Evolutionary conservation across 2,888 invertebrate species (phyloP).

Genomic region (Spisula solida): DNA sequence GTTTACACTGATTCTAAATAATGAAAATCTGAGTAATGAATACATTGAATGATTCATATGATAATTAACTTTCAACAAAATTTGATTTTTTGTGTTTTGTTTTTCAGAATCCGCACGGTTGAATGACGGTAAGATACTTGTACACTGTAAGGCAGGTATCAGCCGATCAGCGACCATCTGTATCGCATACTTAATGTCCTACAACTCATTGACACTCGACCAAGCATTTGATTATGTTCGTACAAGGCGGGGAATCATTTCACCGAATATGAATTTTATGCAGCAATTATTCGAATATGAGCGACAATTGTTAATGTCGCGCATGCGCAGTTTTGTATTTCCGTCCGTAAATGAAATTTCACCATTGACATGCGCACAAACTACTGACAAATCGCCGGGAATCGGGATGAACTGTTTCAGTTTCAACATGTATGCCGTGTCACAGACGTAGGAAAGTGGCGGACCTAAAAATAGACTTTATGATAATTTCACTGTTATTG

Average conservation of each 20-base stretch:
- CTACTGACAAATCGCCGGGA: conserved; percentile 35
- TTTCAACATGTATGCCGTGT: conserved; percentile 37
- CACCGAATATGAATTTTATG: conserved; percentile 88
- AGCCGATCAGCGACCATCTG: conserved; percentile 86
- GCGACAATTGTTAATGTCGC: conserved; percentile 44
- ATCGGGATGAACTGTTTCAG: conserved; percentile 23
- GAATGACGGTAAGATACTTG: conserved; percentile 81
- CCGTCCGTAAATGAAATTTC: conserved; percentile 31
- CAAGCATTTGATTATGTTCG: conserved; percentile 87
- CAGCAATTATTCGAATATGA: conserved; percentile 87
- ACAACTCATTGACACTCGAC: conserved; percentile 82
- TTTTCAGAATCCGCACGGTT: conserved; percentile 80
- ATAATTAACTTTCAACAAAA: too few relatives aligned
- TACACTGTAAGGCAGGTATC: conserved; percentile 85
- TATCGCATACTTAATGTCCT: conserved; percentile 85
- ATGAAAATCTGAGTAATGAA: too few relatives aligned
- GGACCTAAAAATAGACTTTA: too few relatives aligned
- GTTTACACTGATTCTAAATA: too few relatives aligned
- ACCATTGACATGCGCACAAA: conserved; percentile 45
- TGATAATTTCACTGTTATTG: neutral
- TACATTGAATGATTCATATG: too few relatives aligned
- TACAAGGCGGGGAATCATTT: conserved; percentile 85
- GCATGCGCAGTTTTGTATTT: conserved; percentile 35
- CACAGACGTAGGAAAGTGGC: conserved; percentile 20
- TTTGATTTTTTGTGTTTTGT: conserved; percentile 2